Evolutionary conservation across 2,888 invertebrate genomes (phyloP), one percentile per base, ranked within the genome.

Genomic region (Philopedon plagiatum): DNA sequence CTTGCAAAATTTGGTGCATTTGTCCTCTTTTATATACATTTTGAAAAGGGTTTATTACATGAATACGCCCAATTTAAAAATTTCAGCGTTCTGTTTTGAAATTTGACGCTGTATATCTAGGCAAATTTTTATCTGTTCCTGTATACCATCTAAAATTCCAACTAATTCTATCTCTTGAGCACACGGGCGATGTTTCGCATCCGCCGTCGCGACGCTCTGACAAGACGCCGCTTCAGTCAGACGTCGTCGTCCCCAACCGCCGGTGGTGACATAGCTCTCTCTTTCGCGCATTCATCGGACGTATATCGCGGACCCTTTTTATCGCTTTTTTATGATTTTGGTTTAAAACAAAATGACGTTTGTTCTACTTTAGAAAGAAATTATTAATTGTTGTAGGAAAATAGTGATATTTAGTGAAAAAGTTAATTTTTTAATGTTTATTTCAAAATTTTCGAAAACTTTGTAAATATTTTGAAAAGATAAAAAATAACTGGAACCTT

Each of bases 191-290:
- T 26, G 57, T 29, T 29, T 54, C 51, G 29, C 46, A 57, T 46
- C 60, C 34, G 18, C 41, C 68, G 68, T 69, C 68, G 41, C 62
- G 68, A 37, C 62, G 68, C 68, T 62, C 29, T 34, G 46, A 39
- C 11, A 41, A 62, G 62, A 69, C 62, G 68, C 61, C 62, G 29
- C 34, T 26, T 68, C 68, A 69, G 68, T 69, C 32, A 54, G 51
- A 29, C 51, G 1, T 29, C 51, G 51, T 32, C 51, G 51, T n/a
- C 51, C 15, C 13, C 9, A 54, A 18, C 15, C 51, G 51, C 18
- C 29, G 51, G 51, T 54, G 29, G 29, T 32, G 15, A 29, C 1
- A 32, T 32, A 54, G 2, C n/a, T 29, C 29, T 15, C 29, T 54
- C 51, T 51, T 15, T 26, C 7, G 26, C 51, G 51, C 26, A 2